These are phyloP conservation scores for Melitaea athalia DNA, from an alignment of 2,888 invertebrate genomes.

Conservation along the genomic window DNA sequence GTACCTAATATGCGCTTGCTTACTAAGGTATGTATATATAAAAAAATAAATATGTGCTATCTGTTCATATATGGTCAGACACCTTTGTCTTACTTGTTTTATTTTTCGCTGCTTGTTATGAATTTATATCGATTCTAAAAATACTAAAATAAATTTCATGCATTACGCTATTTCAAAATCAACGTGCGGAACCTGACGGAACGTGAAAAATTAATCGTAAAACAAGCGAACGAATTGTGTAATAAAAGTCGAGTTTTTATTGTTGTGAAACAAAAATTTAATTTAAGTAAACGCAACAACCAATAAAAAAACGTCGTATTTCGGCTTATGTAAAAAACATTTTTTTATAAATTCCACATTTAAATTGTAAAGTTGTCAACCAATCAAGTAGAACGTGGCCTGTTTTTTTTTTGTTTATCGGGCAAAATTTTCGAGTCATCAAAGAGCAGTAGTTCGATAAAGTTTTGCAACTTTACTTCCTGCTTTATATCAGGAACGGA, in stretches of 20 bases:
- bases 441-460: slow-evolving; percentile 44
- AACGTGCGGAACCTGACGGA: slow-evolving; percentile 18
- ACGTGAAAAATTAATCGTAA: slow-evolving; percentile 22
- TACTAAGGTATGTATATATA: neutral
- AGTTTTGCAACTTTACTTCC: slow-evolving; percentile 37
- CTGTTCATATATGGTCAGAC: slow-evolving; percentile 9
- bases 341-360: slow-evolving; percentile 18
- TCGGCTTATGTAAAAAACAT: slow-evolving; percentile 7
- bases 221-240: slow-evolving; percentile 14
- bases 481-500: slow-evolving; percentile 35
- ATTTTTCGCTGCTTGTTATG: neutral
- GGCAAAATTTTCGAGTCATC: slow-evolving; percentile 29
- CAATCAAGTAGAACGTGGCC: slow-evolving; percentile 31
- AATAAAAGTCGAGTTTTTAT: slow-evolving; percentile 15
- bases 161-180: slow-evolving; percentile 19
- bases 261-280: neutral
- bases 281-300: slow-evolving; percentile 8
- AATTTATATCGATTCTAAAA: neutral
- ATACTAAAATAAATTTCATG: slow-evolving; percentile 4
- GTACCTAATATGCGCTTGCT: slow-evolving; percentile 1
- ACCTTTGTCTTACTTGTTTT: neutral
- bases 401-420: slow-evolving; percentile 33
- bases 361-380: slow-evolving; percentile 21
- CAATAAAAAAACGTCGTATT: slow-evolving; percentile 7
- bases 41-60: neutral